A percentile compares a stretch with the other conserved stretches of the same genome.
phyloP scores from a whole-genome alignment of 2,888 invertebrate genomes.

The Zele albiditarsus region DNA sequence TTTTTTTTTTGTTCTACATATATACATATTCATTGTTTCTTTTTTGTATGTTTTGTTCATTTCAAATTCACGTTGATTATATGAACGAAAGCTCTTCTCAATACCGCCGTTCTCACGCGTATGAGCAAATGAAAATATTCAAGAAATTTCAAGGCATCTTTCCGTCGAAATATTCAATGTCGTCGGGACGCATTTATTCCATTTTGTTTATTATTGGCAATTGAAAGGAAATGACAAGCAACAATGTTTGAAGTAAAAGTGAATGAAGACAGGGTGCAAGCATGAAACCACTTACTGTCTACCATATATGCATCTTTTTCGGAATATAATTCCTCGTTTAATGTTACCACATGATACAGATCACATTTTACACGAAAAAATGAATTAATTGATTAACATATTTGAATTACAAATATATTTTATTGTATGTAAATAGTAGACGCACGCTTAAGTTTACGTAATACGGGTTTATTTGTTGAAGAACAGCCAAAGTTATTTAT shows the following conservation, averaged over 20 bases:
- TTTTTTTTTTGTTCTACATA: conserved; percentile 20
- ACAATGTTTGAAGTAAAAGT: background rate
- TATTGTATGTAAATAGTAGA: conserved; percentile 66
- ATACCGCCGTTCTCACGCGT: conserved; percentile 20
- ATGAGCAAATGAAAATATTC: background rate
- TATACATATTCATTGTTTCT: background rate
- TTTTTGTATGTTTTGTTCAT: conserved; percentile 8
- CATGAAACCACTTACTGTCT: conserved; percentile 38
- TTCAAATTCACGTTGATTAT: conserved; percentile 15
- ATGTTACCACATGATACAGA: conserved; percentile 1
- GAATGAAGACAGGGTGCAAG: conserved; percentile 24
- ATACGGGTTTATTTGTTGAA: conserved; percentile 62
- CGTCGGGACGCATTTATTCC: background rate
- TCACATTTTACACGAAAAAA: conserved; percentile 31
- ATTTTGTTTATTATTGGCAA: background rate
- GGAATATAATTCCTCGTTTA: conserved; percentile 7
- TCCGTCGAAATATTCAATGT: background rate
- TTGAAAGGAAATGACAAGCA: conserved; percentile 2
- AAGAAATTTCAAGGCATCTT: conserved; percentile 35
- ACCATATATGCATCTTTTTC: conserved; percentile 19
- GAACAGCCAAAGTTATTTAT: conserved; percentile 54
- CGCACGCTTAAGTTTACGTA: conserved; percentile 68
- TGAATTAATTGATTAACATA: conserved; percentile 20
- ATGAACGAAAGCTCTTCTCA: conserved; percentile 9
- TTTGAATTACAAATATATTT: conserved; percentile 26